Percentiles rank a stretch among this genome's conserved stretches.
Evolutionary conservation across 2,888 invertebrate species (phyloP).

Genomic region (Stenoptilia bipunctidactyla): DNA sequence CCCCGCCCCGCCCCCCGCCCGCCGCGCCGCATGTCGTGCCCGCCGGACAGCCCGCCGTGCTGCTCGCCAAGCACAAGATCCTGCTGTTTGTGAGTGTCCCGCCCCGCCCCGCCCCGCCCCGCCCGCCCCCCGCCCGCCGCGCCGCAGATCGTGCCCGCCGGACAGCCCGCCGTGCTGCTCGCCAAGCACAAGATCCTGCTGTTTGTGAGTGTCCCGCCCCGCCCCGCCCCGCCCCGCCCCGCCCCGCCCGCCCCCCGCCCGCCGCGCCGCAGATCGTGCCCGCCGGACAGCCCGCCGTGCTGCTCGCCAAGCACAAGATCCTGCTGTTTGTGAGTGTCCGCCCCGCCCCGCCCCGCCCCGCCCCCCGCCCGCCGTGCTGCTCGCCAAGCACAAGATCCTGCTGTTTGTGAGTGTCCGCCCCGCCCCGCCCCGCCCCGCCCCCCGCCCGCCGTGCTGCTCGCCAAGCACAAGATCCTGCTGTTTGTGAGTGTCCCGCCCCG

Average conservation of each 20-base stretch:
- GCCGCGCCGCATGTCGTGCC: no score
- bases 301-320: slow-evolving; percentile 88
- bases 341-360: slow-evolving; percentile 83
- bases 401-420: slow-evolving; percentile 86
- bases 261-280: slow-evolving; percentile 90
- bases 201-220: slow-evolving; percentile 70
- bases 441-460: slow-evolving; percentile 87
- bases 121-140: slow-evolving; percentile 88
- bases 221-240: slow-evolving; percentile 85
- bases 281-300: slow-evolving; percentile 89
- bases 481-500: slow-evolving; percentile 87
- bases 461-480: slow-evolving; percentile 70
- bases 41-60: slow-evolving; percentile 91
- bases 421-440: slow-evolving; percentile 91
- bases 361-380: no score
- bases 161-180: slow-evolving; percentile 91
- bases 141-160: slow-evolving; percentile 89
- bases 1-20: slow-evolving; percentile 81
- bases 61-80: slow-evolving; percentile 90
- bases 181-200: slow-evolving; percentile 92
- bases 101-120: slow-evolving; percentile 79
- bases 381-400: no score
- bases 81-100: slow-evolving; percentile 89
- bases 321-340: slow-evolving; percentile 88
- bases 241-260: slow-evolving; percentile 91